Evolutionary conservation across 2,797 vertebrate species (phyloP), one percentile per base, ranked within the genome.

Genomic region (Centroberyx gerrardi): DNA sequence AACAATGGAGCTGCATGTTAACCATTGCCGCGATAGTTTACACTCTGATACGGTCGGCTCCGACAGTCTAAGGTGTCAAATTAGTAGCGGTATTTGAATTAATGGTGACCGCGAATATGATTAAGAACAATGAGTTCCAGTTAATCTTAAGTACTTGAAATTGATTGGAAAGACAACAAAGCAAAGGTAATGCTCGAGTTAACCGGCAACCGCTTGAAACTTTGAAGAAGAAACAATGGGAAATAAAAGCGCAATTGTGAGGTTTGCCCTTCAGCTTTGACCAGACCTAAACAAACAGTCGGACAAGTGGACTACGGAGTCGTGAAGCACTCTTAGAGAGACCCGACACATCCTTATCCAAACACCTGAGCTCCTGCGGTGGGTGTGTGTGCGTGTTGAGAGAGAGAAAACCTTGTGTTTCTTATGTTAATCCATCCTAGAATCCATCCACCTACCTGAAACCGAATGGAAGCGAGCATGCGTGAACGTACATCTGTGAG

Each of bases 1-100:
- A 69, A 79, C 40, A 85, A 77, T 77, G 18, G 18, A 65, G 49
- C 65, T 29, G 0, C 49, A 52, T 12, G 27, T 61, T 64, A 60
- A 55, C 44, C 49, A 38, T 49, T 17, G n/a, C n/a, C 0, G 4
- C 53, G n/a, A 17, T 22, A 51, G 44, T 88, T 82, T 84, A 77
- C 74, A 73, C 36, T 79, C 48, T 51, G 76, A 84, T 82, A 79
- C 0, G 27, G 36, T n/a, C 31, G 80, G 78, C 81, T 78, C 76
- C 65, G 2, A 54, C 56, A 66, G 59, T 73, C 59, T 46, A 17
- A 38, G n/a, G n/a, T 49, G 17, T 53, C 36, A 65, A 62, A 77
- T 75, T 59, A 72, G 8, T 31, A 42, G n/a, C 62, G 49, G 56
- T 27, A 17, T 75, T 59, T 74, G 48, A 75, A 63, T 27, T 64